Percentiles rank a stretch among this genome's conserved stretches.
These are phyloP conservation scores for Fulmarus glacialis DNA, from an alignment of 2,113 vertebrate species.

Conservation along the genomic window DNA sequence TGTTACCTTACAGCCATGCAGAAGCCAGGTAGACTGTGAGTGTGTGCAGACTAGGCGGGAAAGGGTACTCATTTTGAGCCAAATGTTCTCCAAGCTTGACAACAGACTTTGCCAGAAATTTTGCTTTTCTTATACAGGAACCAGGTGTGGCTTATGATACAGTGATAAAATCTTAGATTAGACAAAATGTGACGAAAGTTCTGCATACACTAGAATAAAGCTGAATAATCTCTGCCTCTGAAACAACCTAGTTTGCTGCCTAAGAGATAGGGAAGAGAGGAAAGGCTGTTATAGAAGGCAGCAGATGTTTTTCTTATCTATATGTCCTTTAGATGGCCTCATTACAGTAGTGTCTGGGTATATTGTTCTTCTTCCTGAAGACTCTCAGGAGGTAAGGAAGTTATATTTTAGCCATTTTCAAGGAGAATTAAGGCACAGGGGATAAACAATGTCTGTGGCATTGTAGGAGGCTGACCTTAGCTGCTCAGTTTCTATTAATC, in stretches of 20 bases:
- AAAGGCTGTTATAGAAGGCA: neutral
- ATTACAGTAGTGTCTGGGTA: neutral
- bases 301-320: conserved; percentile 47
- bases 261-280: conserved; percentile 21
- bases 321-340: conserved; percentile 7
- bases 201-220: neutral
- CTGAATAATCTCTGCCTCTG: neutral
- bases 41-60: neutral
- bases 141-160: conserved; percentile 36
- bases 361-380: conserved; percentile 25
- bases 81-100: neutral
- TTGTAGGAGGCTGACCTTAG: neutral
- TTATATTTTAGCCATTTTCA: neutral
- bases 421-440: neutral
- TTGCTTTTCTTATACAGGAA: conserved; percentile 37
- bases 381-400: neutral
- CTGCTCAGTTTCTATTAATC: neutral
- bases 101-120: conserved; percentile 5
- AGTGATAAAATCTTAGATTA: conserved; percentile 47
- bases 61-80: neutral
- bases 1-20: neutral
- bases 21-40: conserved; percentile 10
- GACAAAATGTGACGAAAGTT: conserved; percentile 2
- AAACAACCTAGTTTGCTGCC: neutral
- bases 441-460: neutral